Evolutionary conservation across 2,113 vertebrate genomes (phyloP).

Genomic region (Australoheros scitulus): DNA sequence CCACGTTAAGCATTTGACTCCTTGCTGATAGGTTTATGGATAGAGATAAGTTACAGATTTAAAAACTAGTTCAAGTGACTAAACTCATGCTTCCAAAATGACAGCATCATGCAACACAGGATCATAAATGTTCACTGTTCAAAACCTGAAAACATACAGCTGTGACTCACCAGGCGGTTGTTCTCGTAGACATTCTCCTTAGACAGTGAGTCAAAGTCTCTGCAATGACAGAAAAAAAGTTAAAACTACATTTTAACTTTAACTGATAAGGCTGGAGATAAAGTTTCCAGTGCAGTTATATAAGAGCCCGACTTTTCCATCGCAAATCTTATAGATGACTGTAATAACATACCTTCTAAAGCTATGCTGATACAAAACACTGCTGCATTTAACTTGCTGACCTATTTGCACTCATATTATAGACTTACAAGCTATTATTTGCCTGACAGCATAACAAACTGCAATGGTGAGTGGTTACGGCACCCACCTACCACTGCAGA

Average conservation of each 20-base stretch:
- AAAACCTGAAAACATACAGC: neutral
- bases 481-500: slow-evolving; percentile 5
- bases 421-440: slow-evolving; percentile 41
- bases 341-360: neutral
- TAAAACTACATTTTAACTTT: neutral
- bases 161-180: slow-evolving; percentile 92
- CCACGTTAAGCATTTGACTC: neutral
- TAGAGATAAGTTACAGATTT: neutral
- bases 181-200: slow-evolving; percentile 97
- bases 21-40: fast-evolving
- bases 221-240: slow-evolving; percentile 76
- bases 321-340: neutral
- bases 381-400: slow-evolving; percentile 31
- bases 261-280: neutral
- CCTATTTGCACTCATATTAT: slow-evolving; percentile 32
- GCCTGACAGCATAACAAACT: slow-evolving; percentile 25
- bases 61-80: neutral
- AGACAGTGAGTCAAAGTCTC: slow-evolving; percentile 92
- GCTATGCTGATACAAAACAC: neutral
- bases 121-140: neutral
- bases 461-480: neutral
- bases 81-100: neutral
- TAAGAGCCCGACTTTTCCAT: neutral
- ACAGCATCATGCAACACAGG: neutral
- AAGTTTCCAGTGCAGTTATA: neutral